Evolutionary conservation across 2,888 invertebrate species (phyloP), one percentile per base, ranked within the genome.

Genomic region (Lamproptera curius): DNA sequence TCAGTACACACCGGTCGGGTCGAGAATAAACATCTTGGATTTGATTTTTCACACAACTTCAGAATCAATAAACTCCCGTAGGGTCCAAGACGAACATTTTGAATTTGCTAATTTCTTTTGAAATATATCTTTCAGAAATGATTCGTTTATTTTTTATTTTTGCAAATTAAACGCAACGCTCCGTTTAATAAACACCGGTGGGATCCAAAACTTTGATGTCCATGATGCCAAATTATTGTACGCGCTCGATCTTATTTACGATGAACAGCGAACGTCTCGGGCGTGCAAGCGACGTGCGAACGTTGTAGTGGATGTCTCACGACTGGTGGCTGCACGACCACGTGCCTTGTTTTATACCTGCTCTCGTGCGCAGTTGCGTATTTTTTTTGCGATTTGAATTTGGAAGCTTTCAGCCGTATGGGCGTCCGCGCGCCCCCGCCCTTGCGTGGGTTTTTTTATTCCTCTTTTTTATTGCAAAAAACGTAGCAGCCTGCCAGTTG

Each of bases 401-500:
- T 83, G 81, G 84, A 81, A 83, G 84, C 83, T 86, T 85, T 84
- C 83, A 83, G 84, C 78, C 73, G 78, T 76, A 79, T 80, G 81
- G 76, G 74, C 73, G 73, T 69, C 63, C 59, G 70, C 65, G 68
- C 73, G 75, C 79, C 81, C 81, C 78, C 75, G 78, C 83, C 85
- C 84, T 79, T 68, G 31, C 42, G 16, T 34, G 71, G 53, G 51
- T 53, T 62, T 68, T 20, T 66, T 62, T 67, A 62, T 66, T 62
- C 46, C 33, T 37, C 31, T 52, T 53, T 70, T 68, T 65, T 55
- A 50, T 60, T 54, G 52, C 37, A 55, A 56, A 59, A 55, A 56
- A 59, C 59, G 60, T 61, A 60, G 66, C 71, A 78, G 75, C 73
- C 70, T 70, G 61, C 68, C 75, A 74, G 62, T 63, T 65, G 70